Percentiles rank a stretch among this genome's conserved stretches.
Evolutionary conservation across 2,113 vertebrate genomes (phyloP).

Genomic region (Osmerus mordax): DNA sequence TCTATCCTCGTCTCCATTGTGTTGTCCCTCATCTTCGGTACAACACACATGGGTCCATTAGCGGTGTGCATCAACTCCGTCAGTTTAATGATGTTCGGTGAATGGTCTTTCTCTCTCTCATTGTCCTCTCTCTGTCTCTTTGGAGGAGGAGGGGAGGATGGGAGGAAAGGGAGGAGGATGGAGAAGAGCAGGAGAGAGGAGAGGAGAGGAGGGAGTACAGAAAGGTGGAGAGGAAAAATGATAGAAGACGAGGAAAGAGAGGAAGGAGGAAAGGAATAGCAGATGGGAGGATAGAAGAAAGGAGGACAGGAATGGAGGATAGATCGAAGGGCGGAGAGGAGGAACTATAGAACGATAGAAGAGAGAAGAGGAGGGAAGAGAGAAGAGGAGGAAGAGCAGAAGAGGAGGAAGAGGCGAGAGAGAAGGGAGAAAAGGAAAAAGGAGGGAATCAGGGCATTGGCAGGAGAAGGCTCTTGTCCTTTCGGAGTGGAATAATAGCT

Average conservation of each 20-base stretch:
- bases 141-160: not conserved
- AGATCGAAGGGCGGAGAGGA: not conserved
- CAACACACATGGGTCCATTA: constrained; percentile 4
- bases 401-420: not conserved
- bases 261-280: too few species aligned
- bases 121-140: not conserved
- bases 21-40: not conserved
- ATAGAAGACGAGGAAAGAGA: not conserved
- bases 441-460: constrained; percentile 12
- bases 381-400: constrained; percentile 13
- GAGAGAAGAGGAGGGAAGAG: not conserved
- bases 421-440: not conserved
- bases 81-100: constrained; percentile 3
- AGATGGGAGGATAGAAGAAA: not conserved
- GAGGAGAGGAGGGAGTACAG: not conserved
- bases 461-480: constrained; percentile 68
- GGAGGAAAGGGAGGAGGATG: not conserved
- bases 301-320: not conserved
- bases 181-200: too few species aligned
- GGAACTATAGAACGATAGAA: not conserved
- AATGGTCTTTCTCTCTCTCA: not conserved
- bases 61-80: constrained; percentile 1
- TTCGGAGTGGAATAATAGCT: constrained; percentile 72
- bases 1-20: not conserved
- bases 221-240: too few species aligned